Conservation (phyloP, 2,797 vertebrate species). For the Tangara arthus region DNA sequence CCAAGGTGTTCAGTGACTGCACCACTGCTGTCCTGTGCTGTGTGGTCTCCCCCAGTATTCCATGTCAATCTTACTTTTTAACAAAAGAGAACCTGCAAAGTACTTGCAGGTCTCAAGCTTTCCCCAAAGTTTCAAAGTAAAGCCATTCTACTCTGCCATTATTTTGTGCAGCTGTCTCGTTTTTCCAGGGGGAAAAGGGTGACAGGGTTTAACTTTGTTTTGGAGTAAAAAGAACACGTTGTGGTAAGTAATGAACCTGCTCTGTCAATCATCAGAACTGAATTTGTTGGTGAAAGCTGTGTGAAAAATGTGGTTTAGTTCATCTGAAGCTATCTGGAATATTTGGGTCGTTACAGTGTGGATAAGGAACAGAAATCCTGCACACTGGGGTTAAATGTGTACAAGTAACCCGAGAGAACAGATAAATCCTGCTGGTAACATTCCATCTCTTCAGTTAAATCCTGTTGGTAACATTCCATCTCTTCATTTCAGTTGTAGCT, state of each 20-base stretch:
- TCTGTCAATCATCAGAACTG: background rate
- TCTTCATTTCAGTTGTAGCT: conserved; percentile 29
- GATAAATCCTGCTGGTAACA: conserved; percentile 4
- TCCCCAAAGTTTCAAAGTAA: conserved; percentile 21
- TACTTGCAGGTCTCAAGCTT: background rate
- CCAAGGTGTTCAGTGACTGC: background rate
- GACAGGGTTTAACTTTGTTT: background rate
- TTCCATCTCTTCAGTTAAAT: conserved; percentile 25
- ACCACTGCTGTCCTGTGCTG: background rate
- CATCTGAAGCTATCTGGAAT: background rate
- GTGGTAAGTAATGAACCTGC: background rate
- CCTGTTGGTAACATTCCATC: conserved; percentile 27
- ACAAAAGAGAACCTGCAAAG: background rate
- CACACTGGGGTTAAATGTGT: background rate
- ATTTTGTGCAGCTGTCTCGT: background rate
- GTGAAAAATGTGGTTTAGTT: background rate
- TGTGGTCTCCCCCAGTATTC: background rate
- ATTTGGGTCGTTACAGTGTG: background rate
- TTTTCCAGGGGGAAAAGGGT: background rate
- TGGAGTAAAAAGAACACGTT: background rate
- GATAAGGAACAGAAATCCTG: background rate
- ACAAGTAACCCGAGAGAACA: background rate
- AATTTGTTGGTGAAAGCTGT: background rate
- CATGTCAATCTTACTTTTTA: background rate
- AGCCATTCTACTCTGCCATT: background rate